Evolutionary conservation across 2,888 invertebrate species (phyloP), one percentile per base, ranked within the genome.

Genomic region (Xestia c-nigrum): DNA sequence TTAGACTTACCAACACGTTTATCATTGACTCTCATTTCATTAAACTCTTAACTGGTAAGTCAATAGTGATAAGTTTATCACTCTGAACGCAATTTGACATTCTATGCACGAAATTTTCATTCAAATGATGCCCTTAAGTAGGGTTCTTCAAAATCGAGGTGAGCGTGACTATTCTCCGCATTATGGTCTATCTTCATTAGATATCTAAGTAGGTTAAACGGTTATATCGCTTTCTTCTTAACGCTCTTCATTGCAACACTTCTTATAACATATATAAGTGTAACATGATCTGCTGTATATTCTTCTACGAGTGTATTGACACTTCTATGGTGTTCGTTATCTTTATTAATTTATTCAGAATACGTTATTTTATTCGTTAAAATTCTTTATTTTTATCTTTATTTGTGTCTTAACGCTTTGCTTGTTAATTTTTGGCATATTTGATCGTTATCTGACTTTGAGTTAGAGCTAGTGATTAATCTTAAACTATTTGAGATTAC

Each of bases 151-250:
- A 65, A 70, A 31, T 69, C 43, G 24, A 68, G 71, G 81, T 61
- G 68, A 78, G 61, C 85, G 77, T 81, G 73, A 81, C 64, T 77
- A n/a, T 70, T 66, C 59, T 71, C n/a, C 14, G 6, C 78, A 61
- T 69, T 78, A 68, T 72, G 55, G 12, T n/a, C 14, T 80, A 85
- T 83, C 85, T 85, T 78, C 74, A 78, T 71, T 78, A 65, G 57
- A 57, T 55, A 81, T 85, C 81, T 74, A 24, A 69, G 65, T 72
- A 72, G 78, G 71, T 78, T 47, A 71, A 85, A 68, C 46, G 67
- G 50, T 68, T 59, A 21, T 65, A 72, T 31, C 24, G 65, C 57
- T 75, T 75, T 83, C n/a, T 83, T 63, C 31, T 31, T 14, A 52
- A 67, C 46, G 57, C 40, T 72, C 64, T 76, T 65, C 14, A 69